Evolutionary conservation across 2,113 vertebrate species (phyloP), one percentile per base, ranked within the genome.

Genomic region (Takifugu bimaculatus): DNA sequence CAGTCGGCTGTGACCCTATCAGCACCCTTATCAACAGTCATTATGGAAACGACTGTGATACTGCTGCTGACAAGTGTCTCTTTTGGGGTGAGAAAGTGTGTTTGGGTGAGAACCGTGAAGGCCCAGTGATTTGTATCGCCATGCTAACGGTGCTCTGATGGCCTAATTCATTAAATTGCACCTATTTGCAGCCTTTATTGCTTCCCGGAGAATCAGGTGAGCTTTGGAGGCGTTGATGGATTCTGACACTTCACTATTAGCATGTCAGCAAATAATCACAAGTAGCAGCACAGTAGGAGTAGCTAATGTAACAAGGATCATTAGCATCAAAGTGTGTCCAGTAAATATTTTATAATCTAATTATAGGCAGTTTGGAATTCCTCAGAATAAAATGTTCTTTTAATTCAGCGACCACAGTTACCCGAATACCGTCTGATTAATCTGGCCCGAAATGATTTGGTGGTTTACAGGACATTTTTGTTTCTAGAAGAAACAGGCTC

Each of bases 291-390:
- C 45, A n/a, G 12, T 13, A 43, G 42, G 13, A 6, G 42, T 20
- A 20, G 42, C 6, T 9, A 43, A n/a, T 48, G 13, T 48, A 48
- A 48, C 45, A n/a, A 48, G n/a, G 45, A 14, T n/a, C 45, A 44
- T 11, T 10, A 54, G 42, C 60, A 55, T 61, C 43, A 75, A 74
- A 84, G 73, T 56, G 52, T 35, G 53, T 35, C 61, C 39, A 55
- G 57, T 80, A 81, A 79, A 79, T 68, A 62, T 78, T 81, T 73
- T 67, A 78, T 53, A 62, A 79, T 82, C 43, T 77, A 83, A 76
- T 79, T 70, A 77, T 5, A 13, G 72, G 50, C 54, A 26, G 28
- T 69, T 66, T 69, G 29, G 39, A 72, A 77, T 75, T 68, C 50
- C 20, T 20, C 20, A 20, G 20, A 20, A 20, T 20, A 20, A 20